Base-by-base conservation (phyloP, 2,797 vertebrate genomes). In the Gymnoscopelus braueri region DNA sequence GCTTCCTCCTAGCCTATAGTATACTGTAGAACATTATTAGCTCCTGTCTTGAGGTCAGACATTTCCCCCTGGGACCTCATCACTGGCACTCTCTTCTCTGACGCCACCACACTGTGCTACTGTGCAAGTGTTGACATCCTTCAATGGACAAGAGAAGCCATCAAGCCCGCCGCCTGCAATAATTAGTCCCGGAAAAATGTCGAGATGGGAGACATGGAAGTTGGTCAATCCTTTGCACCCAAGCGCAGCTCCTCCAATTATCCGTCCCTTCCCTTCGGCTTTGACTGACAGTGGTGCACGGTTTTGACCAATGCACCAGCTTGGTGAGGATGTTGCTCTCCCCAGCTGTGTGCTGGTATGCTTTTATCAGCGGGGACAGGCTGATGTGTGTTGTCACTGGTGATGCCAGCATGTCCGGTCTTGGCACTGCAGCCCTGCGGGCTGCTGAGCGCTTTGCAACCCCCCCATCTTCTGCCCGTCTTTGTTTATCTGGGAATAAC, bases 401-500 rank as follows among this genome's bases (percentile, higher is more conserved):
- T 59, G 77, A 75, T 13, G 65, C 78, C 81, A 70, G 80, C 67
- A 48, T 60, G 69, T 71, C 55, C 23, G 5, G 48, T 50, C 66
- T 44, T 71, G 61, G 54, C 63, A 52, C 13, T 5, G 49, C 56
- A 29, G 55, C 13, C 71, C 77, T 71, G 67, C 77, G 29, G 77
- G 56, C 67, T 61, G 72, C 74, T 47, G 64, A 49, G 72, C 72
- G 81, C 78, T 81, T 78, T 82, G 69, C 72, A 80, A 69, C 76
- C 71, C 67, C 49, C 49, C 66, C 59, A 71, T 81, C 82, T 77
- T 80, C 62, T 13, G 53, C 71, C 39, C 55, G 62, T 82, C 78
- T 91, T 67, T 91, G 86, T 91, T 92, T 92, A 92, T 93, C 88
- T 39, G 76, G 81, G 88, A 87, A 87, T 79, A 89, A 81, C 90